These are phyloP conservation scores for Oeneis ivallda DNA, from an alignment of 2,888 invertebrate species.

Conservation along the genomic window DNA sequence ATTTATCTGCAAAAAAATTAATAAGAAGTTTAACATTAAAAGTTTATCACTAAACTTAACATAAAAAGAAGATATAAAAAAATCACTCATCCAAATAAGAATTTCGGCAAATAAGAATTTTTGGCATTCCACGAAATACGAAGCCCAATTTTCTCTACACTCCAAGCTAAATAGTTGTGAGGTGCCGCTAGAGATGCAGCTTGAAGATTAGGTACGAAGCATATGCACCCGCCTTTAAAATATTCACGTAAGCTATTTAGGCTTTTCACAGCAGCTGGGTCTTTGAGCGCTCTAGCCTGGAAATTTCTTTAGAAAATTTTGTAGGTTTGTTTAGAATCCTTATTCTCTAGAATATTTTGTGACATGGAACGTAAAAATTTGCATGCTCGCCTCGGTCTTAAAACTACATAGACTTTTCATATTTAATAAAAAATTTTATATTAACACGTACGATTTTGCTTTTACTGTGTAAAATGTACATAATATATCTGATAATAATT, in stretches of 20 bases:
- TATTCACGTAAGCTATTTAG: slow-evolving; percentile 36
- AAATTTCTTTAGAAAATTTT: slow-evolving; percentile 32
- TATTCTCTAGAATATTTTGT: slow-evolving; percentile 24
- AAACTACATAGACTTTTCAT: neutral
- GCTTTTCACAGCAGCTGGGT: slow-evolving; percentile 34
- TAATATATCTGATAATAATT: neutral
- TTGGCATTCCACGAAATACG: neutral
- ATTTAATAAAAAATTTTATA: slow-evolving; percentile 2
- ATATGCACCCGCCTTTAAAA: slow-evolving; percentile 30
- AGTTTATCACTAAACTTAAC: neutral
- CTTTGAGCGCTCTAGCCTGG: slow-evolving; percentile 32
- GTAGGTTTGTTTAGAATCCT: slow-evolving; percentile 30
- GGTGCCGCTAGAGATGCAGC: slow-evolving; percentile 6
- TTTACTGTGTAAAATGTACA: neutral
- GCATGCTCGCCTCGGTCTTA: slow-evolving; percentile 5
- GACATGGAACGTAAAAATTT: neutral
- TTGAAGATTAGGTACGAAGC: slow-evolving; percentile 16
- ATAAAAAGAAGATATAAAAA: neutral
- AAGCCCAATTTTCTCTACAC: neutral
- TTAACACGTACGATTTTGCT: neutral
- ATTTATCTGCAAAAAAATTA: too few species aligned
- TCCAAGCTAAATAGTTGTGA: slow-evolving; percentile 7
- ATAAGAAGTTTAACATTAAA: too few species aligned
- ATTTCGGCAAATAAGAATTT: neutral
- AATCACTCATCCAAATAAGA: neutral